Base-by-base conservation (phyloP, 2,113 vertebrate species). In the Passer montanus region DNA sequence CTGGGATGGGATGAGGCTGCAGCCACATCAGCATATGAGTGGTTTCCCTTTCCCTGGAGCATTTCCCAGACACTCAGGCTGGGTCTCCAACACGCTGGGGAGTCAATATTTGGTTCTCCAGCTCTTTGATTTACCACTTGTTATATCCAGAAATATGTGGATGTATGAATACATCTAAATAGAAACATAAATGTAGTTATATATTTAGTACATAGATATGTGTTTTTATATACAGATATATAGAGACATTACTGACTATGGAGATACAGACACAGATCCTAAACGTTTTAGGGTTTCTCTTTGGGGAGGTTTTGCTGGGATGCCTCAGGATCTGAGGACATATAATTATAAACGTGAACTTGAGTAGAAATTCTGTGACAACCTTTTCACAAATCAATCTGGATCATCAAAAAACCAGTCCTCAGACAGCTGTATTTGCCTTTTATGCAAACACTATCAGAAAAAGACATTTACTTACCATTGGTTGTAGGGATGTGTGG, bases 361-460 rank as follows among this genome's bases (percentile, higher is more conserved):
- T 60, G 15, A 16, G 55, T 31, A 91, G 64, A 88, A 89, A 95
- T 95, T 94, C 76, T 74, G 44, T 84, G 82, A 79, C 43, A 90
- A 87, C 43, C 49, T 92, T 76, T 92, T 77, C 49, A 92, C 46
- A 91, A 92, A 81, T 86, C 33, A 75, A 35, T 33, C 23, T 31
- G n/a, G 33, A 75, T 68, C 82, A 75, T 63, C 17, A 89, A 91
- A 60, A 41, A 33, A 15, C 1, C 53, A 30, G 2, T 16, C 23
- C 33, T 35, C 28, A 27, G 68, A 70, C 9, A 50, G 13, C 18
- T 79, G 41, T 37, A 63, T 73, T 79, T 89, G 46, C 58, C 27
- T 89, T 87, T 84, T 39, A 27, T 21, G 15, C 21, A 46, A 28
- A 85, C 3, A 17, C 3, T 39, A 8, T n/a, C 58, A 87, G 58